A percentile compares a stretch with the other conserved stretches of the same genome.
These are phyloP conservation scores for Panagrolaimus sp. DNA, from an alignment of 1,140 invertebrate species.

Conservation along the genomic window DNA sequence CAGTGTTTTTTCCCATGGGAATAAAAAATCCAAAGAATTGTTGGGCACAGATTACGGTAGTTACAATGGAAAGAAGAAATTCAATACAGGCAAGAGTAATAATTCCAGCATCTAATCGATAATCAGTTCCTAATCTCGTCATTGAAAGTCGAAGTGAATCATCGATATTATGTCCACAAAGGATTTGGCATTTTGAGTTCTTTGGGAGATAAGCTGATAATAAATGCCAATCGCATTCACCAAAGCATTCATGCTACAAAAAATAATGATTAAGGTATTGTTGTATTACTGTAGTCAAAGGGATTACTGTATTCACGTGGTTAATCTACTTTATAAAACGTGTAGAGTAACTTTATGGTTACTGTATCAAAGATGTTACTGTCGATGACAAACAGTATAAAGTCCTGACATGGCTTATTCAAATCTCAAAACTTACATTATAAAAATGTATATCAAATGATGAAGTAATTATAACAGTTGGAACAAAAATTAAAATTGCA, in stretches of 20 bases:
- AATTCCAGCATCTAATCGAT: conserved; percentile 47
- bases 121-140: conserved; percentile 49
- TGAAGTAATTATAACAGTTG: conserved; percentile 46
- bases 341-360: too few species aligned
- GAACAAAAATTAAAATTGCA: conserved; percentile 47
- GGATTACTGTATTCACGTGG: neutral
- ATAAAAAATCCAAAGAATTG: conserved; percentile 29
- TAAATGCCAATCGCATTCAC: conserved; percentile 51
- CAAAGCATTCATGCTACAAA: conserved; percentile 48
- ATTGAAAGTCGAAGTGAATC: conserved; percentile 40
- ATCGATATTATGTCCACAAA: conserved; percentile 44
- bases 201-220: conserved; percentile 41
- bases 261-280: neutral
- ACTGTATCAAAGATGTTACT: too few species aligned
- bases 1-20: conserved; percentile 9
- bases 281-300: neutral
- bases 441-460: conserved; percentile 55
- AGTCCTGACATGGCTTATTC: neutral
- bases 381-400: too few species aligned
- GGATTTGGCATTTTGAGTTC: conserved; percentile 46
- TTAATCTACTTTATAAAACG: too few species aligned
- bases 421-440: conserved; percentile 30
- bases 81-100: conserved; percentile 41
- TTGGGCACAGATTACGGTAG: conserved; percentile 34
- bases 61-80: conserved; percentile 39